Evolutionary conservation across 2,888 invertebrate species (phyloP).

Genomic region (Epinotia nisella): DNA sequence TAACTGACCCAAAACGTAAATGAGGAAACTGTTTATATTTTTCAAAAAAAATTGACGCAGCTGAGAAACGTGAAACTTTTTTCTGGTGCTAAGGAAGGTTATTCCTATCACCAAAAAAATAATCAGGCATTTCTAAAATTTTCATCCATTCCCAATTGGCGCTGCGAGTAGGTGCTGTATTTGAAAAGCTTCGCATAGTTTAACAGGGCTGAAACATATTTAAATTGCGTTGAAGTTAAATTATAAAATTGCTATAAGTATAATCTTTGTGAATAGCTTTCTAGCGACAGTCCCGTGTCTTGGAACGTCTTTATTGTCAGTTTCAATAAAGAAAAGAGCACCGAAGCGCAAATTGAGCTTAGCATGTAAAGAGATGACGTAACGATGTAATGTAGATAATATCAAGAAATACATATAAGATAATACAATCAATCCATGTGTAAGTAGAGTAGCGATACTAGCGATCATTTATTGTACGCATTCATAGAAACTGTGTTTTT

Average conservation of each 20-base stretch:
- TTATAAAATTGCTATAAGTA: conserved; percentile 17
- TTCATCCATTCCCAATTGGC: too few species aligned
- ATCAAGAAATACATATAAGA: conserved; percentile 46
- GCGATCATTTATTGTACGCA: conserved; percentile 45
- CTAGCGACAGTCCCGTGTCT: neutral
- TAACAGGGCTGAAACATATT: neutral
- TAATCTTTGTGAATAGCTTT: conserved; percentile 12
- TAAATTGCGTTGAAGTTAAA: neutral
- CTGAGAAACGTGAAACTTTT: too few species aligned
- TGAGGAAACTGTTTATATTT: too few species aligned
- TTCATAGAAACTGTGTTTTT: conserved; percentile 48
- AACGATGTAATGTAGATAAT: conserved; percentile 17
- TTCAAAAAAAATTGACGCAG: too few species aligned
- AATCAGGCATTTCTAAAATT: too few species aligned
- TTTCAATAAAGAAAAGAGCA: conserved; percentile 58
- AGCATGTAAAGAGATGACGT: conserved; percentile 45
- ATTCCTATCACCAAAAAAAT: too few species aligned
- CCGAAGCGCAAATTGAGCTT: conserved; percentile 54
- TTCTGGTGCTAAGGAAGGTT: too few species aligned
- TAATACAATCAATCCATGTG: conserved; percentile 46
- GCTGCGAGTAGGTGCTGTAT: neutral
- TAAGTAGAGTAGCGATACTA: conserved; percentile 38
- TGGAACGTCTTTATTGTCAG: conserved; percentile 52
- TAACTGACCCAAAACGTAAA: too few species aligned
- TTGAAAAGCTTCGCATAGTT: neutral